Evolutionary conservation across 2,113 vertebrate species (phyloP).

Genomic region (Hydrolagus affinis): DNA sequence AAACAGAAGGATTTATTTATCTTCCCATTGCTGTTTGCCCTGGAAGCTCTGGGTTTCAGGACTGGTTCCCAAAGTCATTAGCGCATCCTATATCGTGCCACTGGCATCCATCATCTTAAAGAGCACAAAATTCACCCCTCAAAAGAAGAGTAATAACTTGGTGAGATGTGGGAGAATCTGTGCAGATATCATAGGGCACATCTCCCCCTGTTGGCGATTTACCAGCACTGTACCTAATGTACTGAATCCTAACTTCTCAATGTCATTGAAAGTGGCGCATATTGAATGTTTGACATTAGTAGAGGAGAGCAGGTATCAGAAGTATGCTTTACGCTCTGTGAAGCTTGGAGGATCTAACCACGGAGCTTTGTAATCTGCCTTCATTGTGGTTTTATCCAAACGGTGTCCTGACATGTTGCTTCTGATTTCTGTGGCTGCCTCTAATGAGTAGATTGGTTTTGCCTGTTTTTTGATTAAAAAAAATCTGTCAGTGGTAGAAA

Average conservation of each 20-base stretch:
- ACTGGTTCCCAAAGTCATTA: too few relatives aligned
- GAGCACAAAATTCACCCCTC: too few relatives aligned
- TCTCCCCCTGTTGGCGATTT: not conserved
- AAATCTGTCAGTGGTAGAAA: not conserved
- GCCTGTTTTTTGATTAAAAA: too few relatives aligned
- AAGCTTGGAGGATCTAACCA: not conserved
- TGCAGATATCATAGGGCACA: not conserved
- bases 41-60: too few relatives aligned
- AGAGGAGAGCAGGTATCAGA: not conserved
- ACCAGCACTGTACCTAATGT: not conserved
- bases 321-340: not conserved
- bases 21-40: too few relatives aligned
- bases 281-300: not conserved
- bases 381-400: not conserved
- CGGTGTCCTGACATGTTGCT: not conserved
- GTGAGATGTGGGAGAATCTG: too few relatives aligned
- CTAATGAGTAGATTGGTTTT: not conserved
- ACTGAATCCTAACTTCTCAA: not conserved
- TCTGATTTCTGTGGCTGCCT: not conserved
- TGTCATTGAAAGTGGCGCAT: not conserved
- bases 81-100: too few relatives aligned
- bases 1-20: too few relatives aligned
- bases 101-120: too few relatives aligned
- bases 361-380: not conserved
- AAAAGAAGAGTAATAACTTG: too few relatives aligned